Base-by-base conservation (phyloP, 1,140 invertebrate genomes). In the Drosophila pectinifera region DNA sequence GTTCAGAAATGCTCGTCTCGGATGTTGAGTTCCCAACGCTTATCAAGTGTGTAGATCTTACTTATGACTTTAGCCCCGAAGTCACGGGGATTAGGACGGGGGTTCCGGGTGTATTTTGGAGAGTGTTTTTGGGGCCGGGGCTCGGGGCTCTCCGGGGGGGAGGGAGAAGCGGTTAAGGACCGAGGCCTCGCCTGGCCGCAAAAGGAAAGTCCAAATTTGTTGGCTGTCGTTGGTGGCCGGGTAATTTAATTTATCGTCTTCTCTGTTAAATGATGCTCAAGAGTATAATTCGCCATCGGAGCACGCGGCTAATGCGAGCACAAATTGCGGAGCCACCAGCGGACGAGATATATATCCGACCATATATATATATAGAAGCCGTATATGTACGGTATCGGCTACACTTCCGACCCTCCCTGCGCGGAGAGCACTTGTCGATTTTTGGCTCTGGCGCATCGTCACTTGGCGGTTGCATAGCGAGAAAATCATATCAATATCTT, bases 231-330 rank as follows among this genome's bases (percentile, higher is more conserved):
- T 57, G 65, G 64, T 73, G 70, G 63, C 77, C 77, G 77, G 73
- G 74, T 90, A 89, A 89, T 89, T 89, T 89, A 89, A 89, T 89
- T 89, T 89, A 89, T 89, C 88, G 84, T 89, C 88, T 78, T 89
- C 77, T 78, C 78, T 89, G 85, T 89, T 89, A 85, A 89, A 89
- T 89, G 84, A 89, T 77, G 84, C 84, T 89, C 84, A 89, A 89
- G 84, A 89, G 84, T 90, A 89, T 89, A 90, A 89, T 89, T 89
- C 80, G 65, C 41, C 53, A 59, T 75, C 53, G 68, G 43, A 80
- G 64, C 73, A 77, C 54, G 80, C 83, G 67, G 72, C 85, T 89
- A 89, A 89, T 89, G 85, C 79, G 69, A 51, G 69, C 77, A 90
- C 80, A 90, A 89, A 90, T 90, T 80, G 85, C 54, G 42, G 42